A percentile compares a stretch with the other conserved stretches of the same genome.
phyloP scores from a whole-genome alignment of 1,140 invertebrate species.

The Hyles vespertilio region DNA sequence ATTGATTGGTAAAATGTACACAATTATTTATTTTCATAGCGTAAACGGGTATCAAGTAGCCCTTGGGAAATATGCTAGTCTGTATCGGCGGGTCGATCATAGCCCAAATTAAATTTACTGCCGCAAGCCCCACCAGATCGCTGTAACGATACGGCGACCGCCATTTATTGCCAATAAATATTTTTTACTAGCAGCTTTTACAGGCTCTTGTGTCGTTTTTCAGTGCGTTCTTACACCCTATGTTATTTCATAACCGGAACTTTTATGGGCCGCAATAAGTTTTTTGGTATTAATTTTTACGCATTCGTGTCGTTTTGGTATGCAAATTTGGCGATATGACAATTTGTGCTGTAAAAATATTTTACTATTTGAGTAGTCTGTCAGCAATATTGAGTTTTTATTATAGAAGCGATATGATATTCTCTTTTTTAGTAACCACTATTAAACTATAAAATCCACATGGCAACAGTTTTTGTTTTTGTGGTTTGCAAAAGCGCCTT shows the following conservation, averaged over 20 bases:
- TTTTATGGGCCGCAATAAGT: slow-evolving; percentile 17
- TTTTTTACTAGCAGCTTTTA: slow-evolving; percentile 44
- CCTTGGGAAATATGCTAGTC: slow-evolving; percentile 21
- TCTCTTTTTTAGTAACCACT: no score
- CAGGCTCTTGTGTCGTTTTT: slow-evolving; percentile 28
- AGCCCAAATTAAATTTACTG: slow-evolving; percentile 47
- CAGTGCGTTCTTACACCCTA: slow-evolving; percentile 18
- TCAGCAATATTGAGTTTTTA: no score
- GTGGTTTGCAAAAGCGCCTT: no score
- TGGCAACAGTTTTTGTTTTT: no score
- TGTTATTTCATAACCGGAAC: slow-evolving; percentile 23
- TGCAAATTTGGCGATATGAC: background rate
- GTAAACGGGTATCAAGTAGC: slow-evolving; percentile 2
- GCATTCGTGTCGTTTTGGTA: slow-evolving; percentile 7
- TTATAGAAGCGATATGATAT: no score
- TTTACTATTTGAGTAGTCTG: no score
- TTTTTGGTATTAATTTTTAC: slow-evolving; percentile 21
- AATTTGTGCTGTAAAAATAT: background rate
- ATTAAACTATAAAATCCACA: no score
- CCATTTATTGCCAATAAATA: slow-evolving; percentile 49
- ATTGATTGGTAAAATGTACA: no score
- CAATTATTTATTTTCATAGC: no score
- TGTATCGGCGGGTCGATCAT: slow-evolving; percentile 26
- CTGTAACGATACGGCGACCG: slow-evolving; percentile 33
- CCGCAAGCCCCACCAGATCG: slow-evolving; percentile 35